phyloP scores from a whole-genome alignment of 2,888 invertebrate species.

The Allolobophora icterica region DNA sequence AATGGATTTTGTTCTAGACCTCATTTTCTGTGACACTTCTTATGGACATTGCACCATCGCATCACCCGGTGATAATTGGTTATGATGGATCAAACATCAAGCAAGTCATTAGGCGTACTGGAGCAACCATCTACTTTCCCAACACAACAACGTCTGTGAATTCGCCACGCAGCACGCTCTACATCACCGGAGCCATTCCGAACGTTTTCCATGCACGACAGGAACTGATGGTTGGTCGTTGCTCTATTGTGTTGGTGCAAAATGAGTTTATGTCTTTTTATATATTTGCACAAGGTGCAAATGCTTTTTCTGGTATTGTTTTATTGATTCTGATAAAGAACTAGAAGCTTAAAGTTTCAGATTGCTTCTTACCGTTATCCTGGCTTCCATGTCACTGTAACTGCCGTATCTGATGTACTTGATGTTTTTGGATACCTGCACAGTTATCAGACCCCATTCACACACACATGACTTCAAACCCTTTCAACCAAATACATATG shows the following conservation, averaged over 20 bases:
- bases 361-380: background rate
- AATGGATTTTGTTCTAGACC: constrained; percentile 68
- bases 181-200: constrained; percentile 85
- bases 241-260: background rate
- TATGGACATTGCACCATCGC: constrained; percentile 91
- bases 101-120: constrained; percentile 90
- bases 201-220: constrained; percentile 88
- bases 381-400: background rate
- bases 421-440: background rate
- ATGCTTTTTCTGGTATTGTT: background rate
- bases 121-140: constrained; percentile 97
- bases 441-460: background rate
- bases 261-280: background rate
- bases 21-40: constrained; percentile 85
- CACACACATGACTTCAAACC: background rate
- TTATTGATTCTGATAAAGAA: too few relatives aligned
- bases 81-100: constrained; percentile 72
- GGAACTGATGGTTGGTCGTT: constrained; percentile 80
- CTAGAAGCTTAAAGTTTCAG: background rate
- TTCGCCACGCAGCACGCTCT: constrained; percentile 72
- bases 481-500: background rate
- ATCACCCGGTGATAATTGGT: constrained; percentile 86
- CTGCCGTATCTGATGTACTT: background rate
- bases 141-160: constrained; percentile 78
- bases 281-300: background rate